Base-by-base conservation (phyloP, 1,140 invertebrate species). In the Halyomorpha halys region DNA sequence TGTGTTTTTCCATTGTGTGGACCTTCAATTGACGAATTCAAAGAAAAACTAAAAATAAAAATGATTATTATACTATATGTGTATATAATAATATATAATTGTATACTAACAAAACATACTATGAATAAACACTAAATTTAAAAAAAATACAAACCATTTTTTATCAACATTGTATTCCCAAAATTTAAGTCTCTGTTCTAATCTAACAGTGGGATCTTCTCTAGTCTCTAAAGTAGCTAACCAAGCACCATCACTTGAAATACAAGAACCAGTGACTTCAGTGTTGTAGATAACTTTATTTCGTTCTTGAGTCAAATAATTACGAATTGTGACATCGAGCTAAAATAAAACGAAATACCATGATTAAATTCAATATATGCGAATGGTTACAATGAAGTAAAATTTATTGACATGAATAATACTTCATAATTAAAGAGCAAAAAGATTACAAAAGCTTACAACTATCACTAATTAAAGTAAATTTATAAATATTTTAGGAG, bases 161-260 rank as follows among this genome's bases (percentile, higher is more conserved):
- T 80, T 76, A 9, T 78, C 74, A 3, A 72, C 67, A 66, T 84
- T 74, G 70, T 81, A 91, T 59, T 79, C 70, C 89, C 89, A 94
- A 74, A 91, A 91, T 72, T 92, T 93, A 0, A 94, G 73, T 45
- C 83, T 74, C 1, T 86, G 75, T 76, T 91, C 86, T 5, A 79
- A 75, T 2, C 80, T 79, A 64, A 80, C 74, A 51, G 76, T 74
- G 66, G 82, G 78, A 70, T 83, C 77, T 67, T 80, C 74, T 68
- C 85, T 79, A 54, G 80, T 77, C 74, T 92, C 89, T 8, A 85
- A 79, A 1, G 88, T 91, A 19, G 82, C 86, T 76, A 93, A 76
- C 90, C 90, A 93, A n/a, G 75, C 70, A 0, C 86, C 85, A 73
- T 79, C 74, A 49, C 77, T 75, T 72, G 81, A 84, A 59, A 92